These are phyloP conservation scores for Leptonema lineaticorne DNA, from an alignment of 1,140 invertebrate genomes.

Conservation along the genomic window DNA sequence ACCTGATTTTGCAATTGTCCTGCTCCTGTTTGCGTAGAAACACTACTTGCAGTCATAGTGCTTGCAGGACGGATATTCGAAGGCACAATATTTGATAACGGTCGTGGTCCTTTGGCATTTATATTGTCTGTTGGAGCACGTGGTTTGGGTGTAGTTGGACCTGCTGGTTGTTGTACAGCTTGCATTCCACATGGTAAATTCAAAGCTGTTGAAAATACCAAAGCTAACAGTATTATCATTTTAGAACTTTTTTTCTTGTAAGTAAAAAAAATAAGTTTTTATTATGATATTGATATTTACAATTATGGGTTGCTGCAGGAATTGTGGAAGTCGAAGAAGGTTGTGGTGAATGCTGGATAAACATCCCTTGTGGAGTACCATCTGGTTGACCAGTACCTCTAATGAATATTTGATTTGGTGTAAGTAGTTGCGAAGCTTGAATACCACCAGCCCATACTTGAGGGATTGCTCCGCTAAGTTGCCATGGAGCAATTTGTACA, in stretches of 20 bases:
- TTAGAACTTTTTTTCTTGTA: background rate
- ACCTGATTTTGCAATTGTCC: constrained; percentile 64
- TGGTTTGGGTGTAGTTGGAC: constrained; percentile 56
- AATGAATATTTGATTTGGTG: constrained; percentile 82
- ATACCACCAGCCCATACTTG: constrained; percentile 63
- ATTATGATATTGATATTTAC: constrained; percentile 45
- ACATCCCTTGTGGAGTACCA: constrained; percentile 66
- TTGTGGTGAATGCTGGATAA: constrained; percentile 82
- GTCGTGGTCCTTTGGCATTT: constrained; percentile 56
- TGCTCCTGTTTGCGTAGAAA: constrained; percentile 73
- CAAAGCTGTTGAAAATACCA: constrained; percentile 45
- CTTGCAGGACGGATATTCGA: constrained; percentile 63
- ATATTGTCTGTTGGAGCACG: constrained; percentile 55
- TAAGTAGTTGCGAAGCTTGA: constrained; percentile 51
- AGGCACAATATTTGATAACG: constrained; percentile 68
- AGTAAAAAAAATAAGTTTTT: background rate
- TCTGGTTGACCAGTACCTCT: constrained; percentile 73
- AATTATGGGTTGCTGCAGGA: constrained; percentile 57
- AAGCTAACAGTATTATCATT: constrained; percentile 27
- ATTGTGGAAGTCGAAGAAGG: constrained; percentile 56
- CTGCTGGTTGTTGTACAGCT: constrained; percentile 35
- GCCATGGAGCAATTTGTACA: constrained; percentile 65
- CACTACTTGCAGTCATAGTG: constrained; percentile 57
- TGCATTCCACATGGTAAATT: constrained; percentile 59
- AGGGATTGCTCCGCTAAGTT: constrained; percentile 62